Conservation (phyloP, 2,888 invertebrate genomes). For the Ctenicera cuprea region DNA sequence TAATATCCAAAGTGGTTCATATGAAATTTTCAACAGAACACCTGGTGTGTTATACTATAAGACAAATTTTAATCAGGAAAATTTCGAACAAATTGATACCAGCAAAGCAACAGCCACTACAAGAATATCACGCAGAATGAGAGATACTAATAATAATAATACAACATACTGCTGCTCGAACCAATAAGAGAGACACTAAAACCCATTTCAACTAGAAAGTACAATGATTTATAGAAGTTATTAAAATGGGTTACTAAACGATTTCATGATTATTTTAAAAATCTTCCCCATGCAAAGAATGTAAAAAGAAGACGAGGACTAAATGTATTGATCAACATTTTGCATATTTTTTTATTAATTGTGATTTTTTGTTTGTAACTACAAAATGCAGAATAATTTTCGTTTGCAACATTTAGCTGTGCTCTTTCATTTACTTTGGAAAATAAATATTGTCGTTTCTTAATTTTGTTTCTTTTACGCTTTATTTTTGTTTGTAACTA, state of each 20-base stretch:
- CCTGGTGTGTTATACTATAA: not conserved
- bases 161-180: slow-evolving; percentile 14
- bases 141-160: not conserved
- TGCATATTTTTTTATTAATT: not conserved
- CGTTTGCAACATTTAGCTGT: slow-evolving; percentile 13
- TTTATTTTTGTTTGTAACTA: not conserved
- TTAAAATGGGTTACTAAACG: slow-evolving; percentile 6
- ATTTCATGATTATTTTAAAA: slow-evolving; percentile 14
- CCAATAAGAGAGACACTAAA: slow-evolving; percentile 28
- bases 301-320: not conserved
- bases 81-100: not conserved
- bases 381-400: not conserved
- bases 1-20: not conserved
- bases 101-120: not conserved
- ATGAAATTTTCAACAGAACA: not conserved
- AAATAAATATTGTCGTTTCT: not conserved
- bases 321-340: not conserved
- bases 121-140: slow-evolving; percentile 1
- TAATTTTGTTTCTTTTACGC: not conserved
- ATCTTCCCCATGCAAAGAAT: slow-evolving; percentile 3
- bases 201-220: slow-evolving; percentile 27
- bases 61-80: not conserved
- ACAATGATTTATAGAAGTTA: slow-evolving; percentile 14
- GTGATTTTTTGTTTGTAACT: not conserved
- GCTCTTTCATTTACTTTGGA: slow-evolving; percentile 16